A percentile compares a stretch with the other conserved stretches of the same genome.
These are phyloP conservation scores for Babyrousa celebensis DNA, from an alignment of 2,797 vertebrate species.

Conservation along the genomic window DNA sequence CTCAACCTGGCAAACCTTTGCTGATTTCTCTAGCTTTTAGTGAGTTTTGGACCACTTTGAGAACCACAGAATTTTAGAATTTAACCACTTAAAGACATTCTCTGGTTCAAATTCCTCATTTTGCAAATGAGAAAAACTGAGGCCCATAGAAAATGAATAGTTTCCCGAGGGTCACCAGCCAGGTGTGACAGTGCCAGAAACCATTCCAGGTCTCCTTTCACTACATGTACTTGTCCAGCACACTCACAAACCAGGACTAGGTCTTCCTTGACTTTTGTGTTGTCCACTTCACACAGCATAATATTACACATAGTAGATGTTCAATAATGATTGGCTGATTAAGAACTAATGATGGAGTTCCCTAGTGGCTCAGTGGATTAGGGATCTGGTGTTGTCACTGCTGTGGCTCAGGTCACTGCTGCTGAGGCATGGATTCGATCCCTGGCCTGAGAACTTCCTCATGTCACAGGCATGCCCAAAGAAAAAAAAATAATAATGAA, in stretches of 20 bases:
- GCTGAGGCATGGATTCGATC: no score
- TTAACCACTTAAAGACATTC: background rate
- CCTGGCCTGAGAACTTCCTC: no score
- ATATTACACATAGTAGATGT: background rate
- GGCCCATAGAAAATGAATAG: background rate
- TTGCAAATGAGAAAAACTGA: background rate
- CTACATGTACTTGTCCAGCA: background rate
- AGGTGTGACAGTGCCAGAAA: background rate
- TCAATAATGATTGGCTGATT: background rate
- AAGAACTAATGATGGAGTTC: background rate
- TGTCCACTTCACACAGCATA: background rate
- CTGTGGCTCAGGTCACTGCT: no score
- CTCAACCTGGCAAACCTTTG: background rate
- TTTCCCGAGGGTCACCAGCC: background rate
- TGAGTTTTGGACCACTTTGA: background rate
- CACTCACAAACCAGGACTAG: background rate
- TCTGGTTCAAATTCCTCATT: background rate
- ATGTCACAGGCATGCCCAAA: no score
- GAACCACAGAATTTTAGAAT: slow-evolving; percentile 10
- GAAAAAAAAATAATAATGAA: background rate
- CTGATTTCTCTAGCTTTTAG: background rate
- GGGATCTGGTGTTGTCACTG: no score
- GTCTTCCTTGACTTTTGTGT: background rate
- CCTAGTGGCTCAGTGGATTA: no score
- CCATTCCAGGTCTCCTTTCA: background rate